These are phyloP conservation scores for Mugil cephalus DNA, from an alignment of 2,113 vertebrate species.

Conservation along the genomic window DNA sequence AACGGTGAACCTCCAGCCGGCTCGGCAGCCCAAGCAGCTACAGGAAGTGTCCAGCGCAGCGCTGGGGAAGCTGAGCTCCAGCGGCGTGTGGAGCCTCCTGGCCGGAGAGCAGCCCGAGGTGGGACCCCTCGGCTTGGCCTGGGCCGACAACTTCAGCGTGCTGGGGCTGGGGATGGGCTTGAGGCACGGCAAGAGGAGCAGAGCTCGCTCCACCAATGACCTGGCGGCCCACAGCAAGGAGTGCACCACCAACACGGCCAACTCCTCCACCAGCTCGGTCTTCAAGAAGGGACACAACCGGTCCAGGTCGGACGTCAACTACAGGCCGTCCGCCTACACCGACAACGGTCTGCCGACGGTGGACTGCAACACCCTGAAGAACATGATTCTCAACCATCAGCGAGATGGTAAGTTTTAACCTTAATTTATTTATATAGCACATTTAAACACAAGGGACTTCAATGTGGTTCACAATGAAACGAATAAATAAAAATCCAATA, in stretches of 20 bases:
- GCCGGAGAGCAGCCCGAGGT: slow-evolving; percentile 86
- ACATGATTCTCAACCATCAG: slow-evolving; percentile 86
- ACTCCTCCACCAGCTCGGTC: slow-evolving; percentile 65
- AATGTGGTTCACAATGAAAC: no score
- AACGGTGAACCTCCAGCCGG: slow-evolving; percentile 21
- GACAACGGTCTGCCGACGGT: slow-evolving; percentile 84
- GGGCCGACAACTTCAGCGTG: slow-evolving; percentile 89
- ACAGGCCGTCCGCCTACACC: slow-evolving; percentile 73
- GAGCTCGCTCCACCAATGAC: slow-evolving; percentile 95
- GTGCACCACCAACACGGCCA: slow-evolving; percentile 59
- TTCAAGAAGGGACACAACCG: slow-evolving; percentile 94
- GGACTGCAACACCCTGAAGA: slow-evolving; percentile 84
- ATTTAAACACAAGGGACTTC: no score
- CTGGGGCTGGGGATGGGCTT: slow-evolving; percentile 80
- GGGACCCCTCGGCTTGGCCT: slow-evolving; percentile 85
- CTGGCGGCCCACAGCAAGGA: slow-evolving; percentile 88
- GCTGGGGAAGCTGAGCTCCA: slow-evolving; percentile 80
- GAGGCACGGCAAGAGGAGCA: slow-evolving; percentile 89
- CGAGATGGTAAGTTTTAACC: slow-evolving; percentile 89
- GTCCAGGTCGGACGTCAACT: slow-evolving; percentile 90
- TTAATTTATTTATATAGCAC: no score
- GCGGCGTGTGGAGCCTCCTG: slow-evolving; percentile 89
- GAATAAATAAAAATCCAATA: no score
- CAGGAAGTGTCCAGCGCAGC: slow-evolving; percentile 86
- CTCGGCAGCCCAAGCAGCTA: slow-evolving; percentile 67